Evolutionary conservation across 2,113 vertebrate genomes (phyloP), one percentile per base, ranked within the genome.

Genomic region (Gyps fulvus): DNA sequence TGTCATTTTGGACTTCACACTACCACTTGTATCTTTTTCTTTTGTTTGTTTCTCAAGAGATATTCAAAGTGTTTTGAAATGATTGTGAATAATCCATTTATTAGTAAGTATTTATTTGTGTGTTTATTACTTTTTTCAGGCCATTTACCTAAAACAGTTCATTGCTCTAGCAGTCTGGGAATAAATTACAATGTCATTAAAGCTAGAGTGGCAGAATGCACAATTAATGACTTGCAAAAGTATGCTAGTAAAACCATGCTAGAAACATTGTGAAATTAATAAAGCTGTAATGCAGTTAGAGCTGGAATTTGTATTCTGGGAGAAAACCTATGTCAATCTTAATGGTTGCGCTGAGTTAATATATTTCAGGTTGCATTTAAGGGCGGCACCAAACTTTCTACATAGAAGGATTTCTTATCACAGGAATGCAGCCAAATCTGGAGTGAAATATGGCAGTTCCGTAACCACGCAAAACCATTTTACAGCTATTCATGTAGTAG

Each of bases 201-300:
- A 96, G 57, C 11, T 54, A 83, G 82, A 94, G 58, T 95, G 94
- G 45, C 95, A 97, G 94, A 94, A 96, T 96, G 40, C 69, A 95
- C 52, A 96, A 97, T 92, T 97, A 98, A 97, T 96, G 73, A 78
- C 78, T 98, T 98, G 87, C 76, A 90, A 97, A 97, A 97, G 32
- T 78, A 90, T 95, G 80, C 85, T 95, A 94, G 80, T 89, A 97
- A 97, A 97, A 89, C 14, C 34, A 31, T 55, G 40, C 76, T 80
- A 67, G 34, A 94, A 97, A 91, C 16, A 76, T 25, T 71, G 13
- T 19, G 29, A 88, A 65, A 95, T 94, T 90, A 89, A 95, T 95
- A 95, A 87, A 92, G 69, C 54, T 78, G 9, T 82, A 90, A 72
- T 73, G 8, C 45, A 57, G 31, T 86, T 95, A 66, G 47, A 85